phyloP scores from a whole-genome alignment of 2,888 invertebrate species.

The Pterostichus niger region DNA sequence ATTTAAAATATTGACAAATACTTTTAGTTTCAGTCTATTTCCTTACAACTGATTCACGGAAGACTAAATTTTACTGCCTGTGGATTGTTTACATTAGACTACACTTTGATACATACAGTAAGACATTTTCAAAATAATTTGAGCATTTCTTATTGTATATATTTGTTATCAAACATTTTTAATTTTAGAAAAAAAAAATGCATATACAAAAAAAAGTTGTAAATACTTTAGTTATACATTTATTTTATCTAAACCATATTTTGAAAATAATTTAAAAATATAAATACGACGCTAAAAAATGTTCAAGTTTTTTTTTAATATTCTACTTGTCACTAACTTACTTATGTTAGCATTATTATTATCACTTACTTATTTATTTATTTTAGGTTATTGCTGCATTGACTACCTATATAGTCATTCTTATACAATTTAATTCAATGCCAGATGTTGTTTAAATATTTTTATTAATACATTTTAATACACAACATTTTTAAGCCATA shows the following conservation, averaged over 20 bases:
- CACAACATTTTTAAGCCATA: not conserved
- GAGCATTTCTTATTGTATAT: too few relatives aligned
- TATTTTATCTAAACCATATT: not conserved
- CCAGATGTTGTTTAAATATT: not conserved
- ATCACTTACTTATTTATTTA: not conserved
- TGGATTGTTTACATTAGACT: constrained; percentile 42
- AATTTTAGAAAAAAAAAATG: too few relatives aligned
- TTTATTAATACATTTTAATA: not conserved
- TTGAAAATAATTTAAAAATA: too few relatives aligned
- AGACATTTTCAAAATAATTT: too few relatives aligned
- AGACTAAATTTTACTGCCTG: constrained; percentile 38
- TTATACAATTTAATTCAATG: constrained; percentile 29
- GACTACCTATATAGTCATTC: constrained; percentile 37
- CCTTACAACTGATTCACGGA: constrained; percentile 40
- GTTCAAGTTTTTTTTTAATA: too few relatives aligned
- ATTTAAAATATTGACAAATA: not conserved
- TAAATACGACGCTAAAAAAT: too few relatives aligned
- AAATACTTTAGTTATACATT: not conserved
- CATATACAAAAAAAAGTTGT: not conserved
- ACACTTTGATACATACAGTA: constrained; percentile 37
- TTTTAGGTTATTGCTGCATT: constrained; percentile 45
- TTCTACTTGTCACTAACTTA: too few relatives aligned
- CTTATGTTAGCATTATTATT: too few relatives aligned
- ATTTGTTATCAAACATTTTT: too few relatives aligned
- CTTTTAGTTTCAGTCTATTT: constrained; percentile 37